phyloP scores from a whole-genome alignment of 2,113 vertebrate species.

The Centrocercus urophasianus region DNA sequence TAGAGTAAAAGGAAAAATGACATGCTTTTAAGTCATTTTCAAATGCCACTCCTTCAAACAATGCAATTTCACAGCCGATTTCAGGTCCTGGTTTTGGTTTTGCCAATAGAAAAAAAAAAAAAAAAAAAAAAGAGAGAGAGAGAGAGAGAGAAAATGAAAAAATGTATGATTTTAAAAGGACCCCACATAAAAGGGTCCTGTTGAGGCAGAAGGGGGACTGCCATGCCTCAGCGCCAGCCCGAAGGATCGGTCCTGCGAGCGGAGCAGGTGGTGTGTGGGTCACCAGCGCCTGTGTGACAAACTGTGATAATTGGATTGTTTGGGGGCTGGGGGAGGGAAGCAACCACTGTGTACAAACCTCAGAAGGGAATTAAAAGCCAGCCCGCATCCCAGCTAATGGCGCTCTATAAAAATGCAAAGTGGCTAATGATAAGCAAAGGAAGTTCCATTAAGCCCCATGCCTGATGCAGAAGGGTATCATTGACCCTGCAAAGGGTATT shows the following conservation, averaged over 20 bases:
- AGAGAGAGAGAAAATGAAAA: background rate
- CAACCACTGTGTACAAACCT: constrained; percentile 11
- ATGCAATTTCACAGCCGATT: constrained; percentile 28
- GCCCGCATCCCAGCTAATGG: constrained; percentile 18
- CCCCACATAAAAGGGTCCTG: background rate
- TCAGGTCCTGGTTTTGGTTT: background rate
- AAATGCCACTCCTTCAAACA: constrained; percentile 35
- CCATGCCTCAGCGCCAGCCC: background rate
- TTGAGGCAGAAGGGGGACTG: background rate
- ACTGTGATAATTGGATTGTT: constrained; percentile 66
- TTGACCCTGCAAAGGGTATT: background rate
- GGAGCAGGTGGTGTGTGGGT: constrained; percentile 18
- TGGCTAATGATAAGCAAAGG: constrained; percentile 45
- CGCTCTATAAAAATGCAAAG: constrained; percentile 46
- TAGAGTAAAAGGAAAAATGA: background rate
- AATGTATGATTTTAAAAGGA: background rate
- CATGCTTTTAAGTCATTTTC: background rate
- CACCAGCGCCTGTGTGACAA: constrained; percentile 16
- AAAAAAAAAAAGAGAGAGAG: background rate
- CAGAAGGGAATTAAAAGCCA: constrained; percentile 52
- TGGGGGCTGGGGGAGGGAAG: constrained; percentile 12
- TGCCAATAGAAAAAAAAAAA: background rate
- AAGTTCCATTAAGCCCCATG: constrained; percentile 3
- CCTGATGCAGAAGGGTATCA: background rate
- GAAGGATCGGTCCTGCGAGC: background rate